These are phyloP conservation scores for Peromyscus maniculatus DNA, from an alignment of 2,113 vertebrate genomes.

Conservation along the genomic window DNA sequence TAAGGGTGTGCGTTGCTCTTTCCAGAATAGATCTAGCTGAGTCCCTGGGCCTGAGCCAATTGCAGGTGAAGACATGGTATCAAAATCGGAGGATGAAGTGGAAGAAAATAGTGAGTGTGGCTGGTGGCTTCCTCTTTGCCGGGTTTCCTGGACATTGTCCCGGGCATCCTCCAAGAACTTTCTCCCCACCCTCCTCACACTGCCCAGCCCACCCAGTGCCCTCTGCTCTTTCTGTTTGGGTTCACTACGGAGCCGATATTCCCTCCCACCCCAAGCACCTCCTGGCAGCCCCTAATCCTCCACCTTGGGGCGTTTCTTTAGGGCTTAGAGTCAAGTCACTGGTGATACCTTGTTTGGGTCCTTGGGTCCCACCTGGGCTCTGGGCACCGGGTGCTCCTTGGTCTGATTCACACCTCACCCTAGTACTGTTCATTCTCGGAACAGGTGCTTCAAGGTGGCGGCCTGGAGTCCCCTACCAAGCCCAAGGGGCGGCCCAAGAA, in stretches of 20 bases:
- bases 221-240: not conserved
- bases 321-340: not conserved
- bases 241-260: too few relatives aligned
- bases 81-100: slow-evolving; percentile 99
- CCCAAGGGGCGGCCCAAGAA: slow-evolving; percentile 99
- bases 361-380: too few relatives aligned
- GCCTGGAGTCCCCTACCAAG: slow-evolving; percentile 98
- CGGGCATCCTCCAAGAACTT: not conserved
- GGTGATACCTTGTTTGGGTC: not conserved
- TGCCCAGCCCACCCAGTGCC: not conserved
- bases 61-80: slow-evolving; percentile 99
- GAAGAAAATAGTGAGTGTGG: slow-evolving; percentile 99
- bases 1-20: slow-evolving; percentile 57
- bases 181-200: not conserved
- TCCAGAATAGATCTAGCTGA: slow-evolving; percentile 99
- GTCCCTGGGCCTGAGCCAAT: slow-evolving; percentile 97
- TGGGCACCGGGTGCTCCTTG: fast-evolving
- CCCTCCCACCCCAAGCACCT: not conserved
- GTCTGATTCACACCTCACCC: not conserved
- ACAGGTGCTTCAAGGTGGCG: slow-evolving; percentile 97
- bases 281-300: not conserved
- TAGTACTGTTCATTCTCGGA: not conserved
- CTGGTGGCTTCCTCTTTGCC: fast-evolving
- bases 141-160: fast-evolving
- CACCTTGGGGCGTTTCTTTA: not conserved